These are phyloP conservation scores for Strix uralensis DNA, from an alignment of 2,113 vertebrate genomes.

Conservation along the genomic window DNA sequence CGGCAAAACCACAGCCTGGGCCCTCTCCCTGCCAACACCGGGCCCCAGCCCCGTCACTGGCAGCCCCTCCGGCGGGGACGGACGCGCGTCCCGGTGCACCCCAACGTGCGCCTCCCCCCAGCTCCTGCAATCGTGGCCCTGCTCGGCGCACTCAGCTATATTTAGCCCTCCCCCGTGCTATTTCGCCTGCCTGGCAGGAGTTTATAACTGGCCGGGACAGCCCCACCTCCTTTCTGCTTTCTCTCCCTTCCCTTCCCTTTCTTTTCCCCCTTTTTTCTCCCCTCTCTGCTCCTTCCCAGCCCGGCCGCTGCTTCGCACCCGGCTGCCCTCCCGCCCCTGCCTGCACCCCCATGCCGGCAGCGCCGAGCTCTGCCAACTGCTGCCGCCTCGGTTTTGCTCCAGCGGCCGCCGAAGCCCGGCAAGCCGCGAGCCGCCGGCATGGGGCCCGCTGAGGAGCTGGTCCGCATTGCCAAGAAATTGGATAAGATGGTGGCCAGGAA, in stretches of 20 bases:
- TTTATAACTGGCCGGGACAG: slow-evolving; percentile 19
- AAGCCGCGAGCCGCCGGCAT: slow-evolving; percentile 57
- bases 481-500: slow-evolving; percentile 97
- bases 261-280: not conserved
- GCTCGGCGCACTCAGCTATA: slow-evolving; percentile 59
- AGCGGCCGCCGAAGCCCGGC: accelerated
- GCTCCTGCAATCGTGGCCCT: not conserved
- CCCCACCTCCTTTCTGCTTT: slow-evolving; percentile 46
- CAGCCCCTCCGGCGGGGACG: accelerated
- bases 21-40: accelerated
- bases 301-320: accelerated
- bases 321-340: not conserved
- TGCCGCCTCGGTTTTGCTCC: not conserved
- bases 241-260: not conserved
- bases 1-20: not conserved
- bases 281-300: not conserved
- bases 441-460: slow-evolving; percentile 88
- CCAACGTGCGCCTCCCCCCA: not conserved
- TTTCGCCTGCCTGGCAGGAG: slow-evolving; percentile 36
- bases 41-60: not conserved
- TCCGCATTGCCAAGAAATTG: slow-evolving; percentile 88
- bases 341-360: not conserved
- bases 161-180: slow-evolving; percentile 65
- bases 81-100: not conserved
- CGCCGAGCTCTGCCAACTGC: accelerated